Conservation (phyloP, 2,888 invertebrate genomes). For the Strigamia transsilvanica region DNA sequence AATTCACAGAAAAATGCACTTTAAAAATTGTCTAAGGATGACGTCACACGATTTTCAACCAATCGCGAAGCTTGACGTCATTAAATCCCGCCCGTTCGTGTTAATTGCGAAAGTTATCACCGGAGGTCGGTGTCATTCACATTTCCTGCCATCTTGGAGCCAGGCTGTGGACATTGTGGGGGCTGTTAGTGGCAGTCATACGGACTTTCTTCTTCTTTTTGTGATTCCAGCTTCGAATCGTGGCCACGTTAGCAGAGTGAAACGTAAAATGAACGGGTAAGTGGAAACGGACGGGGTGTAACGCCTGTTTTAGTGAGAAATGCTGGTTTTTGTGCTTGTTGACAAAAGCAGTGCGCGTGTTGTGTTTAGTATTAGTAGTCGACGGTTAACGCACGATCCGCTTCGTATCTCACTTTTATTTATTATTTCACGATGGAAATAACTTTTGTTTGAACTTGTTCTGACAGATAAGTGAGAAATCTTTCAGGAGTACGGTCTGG, state of each 20-base stretch:
- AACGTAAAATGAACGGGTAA: slow-evolving; percentile 36
- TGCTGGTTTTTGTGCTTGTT: background rate
- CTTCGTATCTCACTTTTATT: background rate
- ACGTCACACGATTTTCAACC: background rate
- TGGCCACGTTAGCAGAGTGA: slow-evolving; percentile 4
- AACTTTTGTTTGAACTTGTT: slow-evolving; percentile 12
- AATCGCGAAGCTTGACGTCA: background rate
- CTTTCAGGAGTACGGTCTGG: background rate
- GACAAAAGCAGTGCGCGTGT: slow-evolving; percentile 18
- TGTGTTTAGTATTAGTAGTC: slow-evolving; percentile 5
- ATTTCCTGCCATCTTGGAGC: slow-evolving; percentile 41
- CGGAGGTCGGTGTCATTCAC: slow-evolving; percentile 41
- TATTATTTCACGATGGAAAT: slow-evolving; percentile 29
- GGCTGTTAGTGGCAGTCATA: slow-evolving; percentile 25
- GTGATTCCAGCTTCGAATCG: slow-evolving; percentile 7
- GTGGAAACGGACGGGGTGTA: background rate
- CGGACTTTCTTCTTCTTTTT: slow-evolving; percentile 31
- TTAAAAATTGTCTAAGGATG: background rate
- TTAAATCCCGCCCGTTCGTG: background rate
- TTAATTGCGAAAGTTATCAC: slow-evolving; percentile 23
- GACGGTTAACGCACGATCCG: background rate
- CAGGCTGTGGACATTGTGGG: slow-evolving; percentile 32
- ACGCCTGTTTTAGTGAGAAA: background rate
- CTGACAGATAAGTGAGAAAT: background rate
- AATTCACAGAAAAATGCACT: background rate